These are phyloP conservation scores for Xanthia togata DNA, from an alignment of 2,888 invertebrate species.

Conservation along the genomic window DNA sequence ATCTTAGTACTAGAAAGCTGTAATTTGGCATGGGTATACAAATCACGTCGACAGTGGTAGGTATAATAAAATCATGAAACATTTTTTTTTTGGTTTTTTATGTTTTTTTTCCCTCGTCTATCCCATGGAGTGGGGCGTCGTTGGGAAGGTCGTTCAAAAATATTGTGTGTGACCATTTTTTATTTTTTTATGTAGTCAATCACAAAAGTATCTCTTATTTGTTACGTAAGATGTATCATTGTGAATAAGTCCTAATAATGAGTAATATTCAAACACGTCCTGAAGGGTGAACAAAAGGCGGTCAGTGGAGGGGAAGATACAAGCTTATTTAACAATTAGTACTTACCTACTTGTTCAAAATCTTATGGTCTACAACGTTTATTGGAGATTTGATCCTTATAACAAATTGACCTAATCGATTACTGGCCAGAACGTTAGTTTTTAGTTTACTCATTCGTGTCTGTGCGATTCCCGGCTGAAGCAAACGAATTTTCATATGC, in stretches of 20 bases:
- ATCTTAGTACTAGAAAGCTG: too few relatives aligned
- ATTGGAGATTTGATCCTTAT: background rate
- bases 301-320: background rate
- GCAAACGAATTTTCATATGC: background rate
- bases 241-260: background rate
- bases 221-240: background rate
- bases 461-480: background rate
- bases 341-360: background rate
- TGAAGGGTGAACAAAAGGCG: background rate
- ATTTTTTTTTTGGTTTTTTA: too few relatives aligned
- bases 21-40: too few relatives aligned
- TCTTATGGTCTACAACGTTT: background rate
- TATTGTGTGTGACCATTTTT: too few relatives aligned
- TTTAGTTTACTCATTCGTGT: background rate
- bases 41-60: too few relatives aligned
- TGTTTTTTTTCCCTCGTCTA: too few relatives aligned
- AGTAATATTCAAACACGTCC: background rate
- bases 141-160: too few relatives aligned
- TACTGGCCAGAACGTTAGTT: background rate
- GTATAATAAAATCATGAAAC: too few relatives aligned
- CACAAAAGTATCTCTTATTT: slow-evolving; percentile 4
- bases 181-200: slow-evolving; percentile 1
- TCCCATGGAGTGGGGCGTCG: too few relatives aligned
- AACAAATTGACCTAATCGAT: background rate
- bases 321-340: background rate